Base-by-base conservation (phyloP, 2,797 vertebrate genomes). In the Pachyuromys duprasi region DNA sequence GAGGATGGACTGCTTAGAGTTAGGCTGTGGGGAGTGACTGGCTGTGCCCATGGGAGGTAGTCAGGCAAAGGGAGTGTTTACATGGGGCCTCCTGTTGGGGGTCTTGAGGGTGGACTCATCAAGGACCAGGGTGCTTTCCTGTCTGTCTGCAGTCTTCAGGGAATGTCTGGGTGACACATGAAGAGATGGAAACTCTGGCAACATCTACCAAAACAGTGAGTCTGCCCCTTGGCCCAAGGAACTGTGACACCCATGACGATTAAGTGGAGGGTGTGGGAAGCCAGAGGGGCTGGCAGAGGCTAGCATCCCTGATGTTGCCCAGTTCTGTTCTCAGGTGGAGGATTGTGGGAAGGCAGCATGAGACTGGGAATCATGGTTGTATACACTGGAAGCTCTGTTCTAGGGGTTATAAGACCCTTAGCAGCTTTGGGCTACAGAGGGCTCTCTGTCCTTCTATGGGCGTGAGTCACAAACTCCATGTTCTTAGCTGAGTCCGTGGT, bases 141-240 rank as follows among this genome's bases (percentile, higher is more conserved):
- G 62, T 97, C 67, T 96, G 62, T 76, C 74, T 91, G 0, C 99
- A 99, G 99, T 99, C 99, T 98, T 99, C 99, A 91, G 99, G 99
- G 98, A 99, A 99, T 55, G 99, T 99, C 98, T 99, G 99, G 99
- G 99, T 99, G 98, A 99, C 99, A 97, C 99, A 99, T 4, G 99
- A 99, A 98, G 99, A 99, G 99, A 99, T 99, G 99, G 99, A 99
- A 98, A 99, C 99, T 98, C 98, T 99, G 99, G 99, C 99, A 82
- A 99, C 99, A 81, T 99, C 99, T 98, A 99, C 99, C 62, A 99
- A 99, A 99, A 99, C 99, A 99, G 99, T 99, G 98, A 99, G 99
- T 99, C 96, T 98, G 31, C 42, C 20, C 84, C 24, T 74, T 57
- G 63, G 87, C 65, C 70, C n/a, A 67, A 84, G 69, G 88, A 53